These are phyloP conservation scores for Reinhardtius hippoglossoides DNA, from an alignment of 2,113 vertebrate genomes.

Conservation along the genomic window DNA sequence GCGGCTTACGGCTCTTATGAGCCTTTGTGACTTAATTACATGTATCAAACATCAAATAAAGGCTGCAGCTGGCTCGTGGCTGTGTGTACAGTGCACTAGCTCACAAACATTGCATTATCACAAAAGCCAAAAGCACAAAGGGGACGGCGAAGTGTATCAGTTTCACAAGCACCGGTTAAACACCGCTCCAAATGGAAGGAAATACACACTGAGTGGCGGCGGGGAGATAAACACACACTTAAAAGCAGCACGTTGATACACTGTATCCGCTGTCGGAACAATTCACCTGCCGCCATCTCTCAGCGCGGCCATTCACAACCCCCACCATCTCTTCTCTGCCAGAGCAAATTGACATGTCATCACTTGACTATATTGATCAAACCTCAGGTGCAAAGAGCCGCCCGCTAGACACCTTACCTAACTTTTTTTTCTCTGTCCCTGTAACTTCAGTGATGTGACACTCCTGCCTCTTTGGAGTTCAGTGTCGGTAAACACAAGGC, in stretches of 20 bases:
- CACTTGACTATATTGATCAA: constrained; percentile 78
- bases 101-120: constrained; percentile 68
- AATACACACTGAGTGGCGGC: constrained; percentile 47
- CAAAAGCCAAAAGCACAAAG: constrained; percentile 70
- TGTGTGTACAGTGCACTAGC: constrained; percentile 75
- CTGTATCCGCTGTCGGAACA: constrained; percentile 80
- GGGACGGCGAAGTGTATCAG: constrained; percentile 59
- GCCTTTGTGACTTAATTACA: constrained; percentile 75
- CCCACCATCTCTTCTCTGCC: constrained; percentile 50
- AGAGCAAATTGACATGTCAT: constrained; percentile 83
- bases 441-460: constrained; percentile 24
- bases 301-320: constrained; percentile 73
- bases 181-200: constrained; percentile 57
- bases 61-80: constrained; percentile 79
- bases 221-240: constrained; percentile 63
- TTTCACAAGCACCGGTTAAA: constrained; percentile 74
- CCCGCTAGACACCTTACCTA: constrained; percentile 74
- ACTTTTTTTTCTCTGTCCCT: constrained; percentile 14
- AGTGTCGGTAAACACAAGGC: constrained; percentile 70
- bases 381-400: constrained; percentile 83
- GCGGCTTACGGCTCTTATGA: constrained; percentile 58
- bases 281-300: constrained; percentile 92
- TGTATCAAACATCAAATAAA: constrained; percentile 74
- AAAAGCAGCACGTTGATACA: constrained; percentile 80
- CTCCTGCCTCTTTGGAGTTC: constrained; percentile 48